Conservation (phyloP, 2,113 vertebrate genomes). For the Trogon melanurus region DNA sequence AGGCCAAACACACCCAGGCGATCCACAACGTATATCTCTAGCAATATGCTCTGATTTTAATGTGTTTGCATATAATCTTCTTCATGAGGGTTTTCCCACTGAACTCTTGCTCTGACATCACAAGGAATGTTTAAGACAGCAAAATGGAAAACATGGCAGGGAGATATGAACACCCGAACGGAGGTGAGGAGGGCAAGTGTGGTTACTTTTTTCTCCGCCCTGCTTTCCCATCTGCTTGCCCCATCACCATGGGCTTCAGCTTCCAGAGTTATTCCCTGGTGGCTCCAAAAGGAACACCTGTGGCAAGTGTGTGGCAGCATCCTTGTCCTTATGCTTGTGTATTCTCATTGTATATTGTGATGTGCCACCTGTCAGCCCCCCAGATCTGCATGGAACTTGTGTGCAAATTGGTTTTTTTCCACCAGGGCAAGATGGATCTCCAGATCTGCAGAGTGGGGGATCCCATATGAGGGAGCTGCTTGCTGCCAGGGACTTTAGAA, state of each 20-base stretch:
- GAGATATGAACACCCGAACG: not conserved
- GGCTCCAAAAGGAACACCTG: not conserved
- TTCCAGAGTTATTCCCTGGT: not conserved
- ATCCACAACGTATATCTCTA: not conserved
- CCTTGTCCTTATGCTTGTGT: not conserved
- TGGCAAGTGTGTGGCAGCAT: not conserved
- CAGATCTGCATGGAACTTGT: accelerated
- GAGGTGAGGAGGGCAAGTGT: not conserved
- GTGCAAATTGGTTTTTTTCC: not conserved
- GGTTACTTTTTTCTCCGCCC: not conserved
- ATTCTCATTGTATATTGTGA: not conserved
- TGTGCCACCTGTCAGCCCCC: not conserved
- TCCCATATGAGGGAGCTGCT: not conserved
- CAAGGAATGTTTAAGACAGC: not conserved
- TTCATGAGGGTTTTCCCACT: not conserved
- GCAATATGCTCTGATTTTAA: not conserved
- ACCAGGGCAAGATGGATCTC: not conserved
- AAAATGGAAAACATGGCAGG: not conserved
- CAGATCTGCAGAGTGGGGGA: not conserved
- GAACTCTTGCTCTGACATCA: slow-evolving; percentile 17
- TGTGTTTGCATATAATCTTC: slow-evolving; percentile 14
- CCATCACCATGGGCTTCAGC: not conserved
- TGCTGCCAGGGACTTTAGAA: not conserved
- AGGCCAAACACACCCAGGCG: not conserved
- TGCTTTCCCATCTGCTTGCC: not conserved